Evolutionary conservation across 2,113 vertebrate genomes (phyloP).

Genomic region (Syngnathus typhle): DNA sequence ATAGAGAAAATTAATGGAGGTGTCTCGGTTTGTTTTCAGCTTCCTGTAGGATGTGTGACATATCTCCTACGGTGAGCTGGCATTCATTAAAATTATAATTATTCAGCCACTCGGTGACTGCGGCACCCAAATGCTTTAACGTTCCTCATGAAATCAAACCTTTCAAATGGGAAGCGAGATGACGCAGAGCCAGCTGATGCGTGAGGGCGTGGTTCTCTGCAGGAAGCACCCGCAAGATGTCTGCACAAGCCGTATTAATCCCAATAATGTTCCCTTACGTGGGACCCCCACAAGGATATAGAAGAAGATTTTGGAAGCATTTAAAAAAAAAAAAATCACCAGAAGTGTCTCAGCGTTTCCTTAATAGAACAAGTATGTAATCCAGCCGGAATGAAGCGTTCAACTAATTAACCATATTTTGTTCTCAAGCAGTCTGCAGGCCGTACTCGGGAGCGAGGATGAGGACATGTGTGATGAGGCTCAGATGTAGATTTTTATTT

Average conservation of each 20-base stretch:
- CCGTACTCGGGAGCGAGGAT: not conserved
- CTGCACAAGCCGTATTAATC: slow-evolving; percentile 9
- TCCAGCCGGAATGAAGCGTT: slow-evolving; percentile 25
- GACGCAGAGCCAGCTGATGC: slow-evolving; percentile 12
- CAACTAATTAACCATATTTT: slow-evolving; percentile 30
- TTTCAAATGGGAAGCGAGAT: slow-evolving; percentile 16
- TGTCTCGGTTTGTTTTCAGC: not conserved
- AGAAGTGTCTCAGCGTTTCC: slow-evolving; percentile 10
- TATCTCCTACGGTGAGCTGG: not conserved
- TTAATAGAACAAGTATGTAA: slow-evolving; percentile 12
- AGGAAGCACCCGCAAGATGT: slow-evolving; percentile 2
- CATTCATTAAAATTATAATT: not conserved
- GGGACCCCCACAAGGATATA: slow-evolving; percentile 16
- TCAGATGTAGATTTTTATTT: slow-evolving; percentile 12
- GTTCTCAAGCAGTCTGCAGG: slow-evolving; percentile 8
- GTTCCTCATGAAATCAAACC: not conserved
- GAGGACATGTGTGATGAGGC: slow-evolving; percentile 20
- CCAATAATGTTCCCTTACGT: slow-evolving; percentile 20
- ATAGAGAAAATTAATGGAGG: too few relatives aligned
- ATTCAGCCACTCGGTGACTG: not conserved
- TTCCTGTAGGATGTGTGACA: not conserved
- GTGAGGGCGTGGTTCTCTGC: not conserved
- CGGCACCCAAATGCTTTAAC: not conserved
- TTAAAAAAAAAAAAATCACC: slow-evolving; percentile 12
- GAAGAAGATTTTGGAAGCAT: slow-evolving; percentile 23